Evolutionary conservation across 2,113 vertebrate species (phyloP), one percentile per base, ranked within the genome.

Genomic region (Callorhinus ursinus): DNA sequence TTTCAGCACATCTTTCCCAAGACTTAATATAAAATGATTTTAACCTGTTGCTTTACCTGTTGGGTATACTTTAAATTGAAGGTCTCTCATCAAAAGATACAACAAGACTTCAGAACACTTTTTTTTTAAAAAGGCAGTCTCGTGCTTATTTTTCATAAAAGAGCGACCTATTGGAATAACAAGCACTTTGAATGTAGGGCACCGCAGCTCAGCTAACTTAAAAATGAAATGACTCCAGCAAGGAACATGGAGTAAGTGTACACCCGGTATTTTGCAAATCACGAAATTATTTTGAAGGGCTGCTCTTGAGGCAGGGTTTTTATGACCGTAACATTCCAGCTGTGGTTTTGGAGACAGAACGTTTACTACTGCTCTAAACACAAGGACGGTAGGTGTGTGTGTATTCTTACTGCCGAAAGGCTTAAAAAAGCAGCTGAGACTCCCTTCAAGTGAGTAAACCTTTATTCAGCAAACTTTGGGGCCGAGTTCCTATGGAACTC

Each of bases 401-500:
- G 97, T 81, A 24, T 90, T 61, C 88, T 90, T 39, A 13, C 21
- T 71, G 69, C 83, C 53, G 19, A 98, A 76, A 97, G 93, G 7
- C 92, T 98, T 89, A 8, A 71, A 96, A 94, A 91, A 97, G 94
- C 93, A 84, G 95, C 93, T 9, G 59, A 95, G 95, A 72, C 90
- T 72, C 84, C 97, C 84, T 95, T 93, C 42, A 49, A 96, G 96
- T 97, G 94, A 96, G 97, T 97, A 88, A 98, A 81, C 76, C 92
- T 98, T 96, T 93, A 59, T 98, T 98, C 92, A 61, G 95, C 96
- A 91, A 82, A 33, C 69, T 63, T 81, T 16, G 90, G 90, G 96
- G 96, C 93, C 87, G 96, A 61, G 98, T 98, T 98, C 98, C 98
- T 98, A 87, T 96, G 98, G 98, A 97, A 98, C 98, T 98, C 96